Conservation (phyloP, 2,113 vertebrate species). For the Crotalus tigris region DNA sequence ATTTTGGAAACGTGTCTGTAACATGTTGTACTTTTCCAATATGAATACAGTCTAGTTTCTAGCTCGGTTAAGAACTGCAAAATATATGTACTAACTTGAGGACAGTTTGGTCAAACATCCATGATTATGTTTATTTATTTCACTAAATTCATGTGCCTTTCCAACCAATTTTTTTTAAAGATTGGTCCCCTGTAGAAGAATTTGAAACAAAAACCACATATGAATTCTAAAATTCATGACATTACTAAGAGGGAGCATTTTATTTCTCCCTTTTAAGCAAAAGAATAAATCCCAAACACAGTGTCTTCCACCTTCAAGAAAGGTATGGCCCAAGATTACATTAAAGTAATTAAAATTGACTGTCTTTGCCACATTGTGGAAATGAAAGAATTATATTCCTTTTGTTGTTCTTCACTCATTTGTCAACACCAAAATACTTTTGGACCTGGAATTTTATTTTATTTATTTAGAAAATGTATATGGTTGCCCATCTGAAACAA, state of each 20-base stretch:
- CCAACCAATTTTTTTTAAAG: not conserved
- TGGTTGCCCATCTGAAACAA: not conserved
- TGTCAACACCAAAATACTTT: not conserved
- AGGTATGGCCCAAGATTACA: not conserved
- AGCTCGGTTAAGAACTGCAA: not conserved
- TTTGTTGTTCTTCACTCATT: not conserved
- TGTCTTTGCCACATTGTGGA: not conserved
- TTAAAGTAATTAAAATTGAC: not conserved
- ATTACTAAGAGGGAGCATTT: not conserved
- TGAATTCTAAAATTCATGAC: not conserved
- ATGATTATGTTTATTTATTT: not conserved
- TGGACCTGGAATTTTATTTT: not conserved
- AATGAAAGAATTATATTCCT: not conserved
- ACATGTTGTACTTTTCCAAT: not conserved
- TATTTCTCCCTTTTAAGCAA: not conserved
- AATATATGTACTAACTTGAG: not conserved
- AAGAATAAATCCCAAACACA: not conserved
- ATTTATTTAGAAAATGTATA: not conserved
- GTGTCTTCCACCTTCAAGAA: not conserved
- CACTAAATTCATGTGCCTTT: not conserved
- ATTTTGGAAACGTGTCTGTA: slow-evolving; percentile 17
- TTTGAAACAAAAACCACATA: no score
- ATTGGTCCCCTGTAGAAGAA: not conserved
- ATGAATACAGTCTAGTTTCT: not conserved
- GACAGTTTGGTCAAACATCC: not conserved